phyloP scores from a whole-genome alignment of 2,113 vertebrate species.

The Lutjanus erythropterus region DNA sequence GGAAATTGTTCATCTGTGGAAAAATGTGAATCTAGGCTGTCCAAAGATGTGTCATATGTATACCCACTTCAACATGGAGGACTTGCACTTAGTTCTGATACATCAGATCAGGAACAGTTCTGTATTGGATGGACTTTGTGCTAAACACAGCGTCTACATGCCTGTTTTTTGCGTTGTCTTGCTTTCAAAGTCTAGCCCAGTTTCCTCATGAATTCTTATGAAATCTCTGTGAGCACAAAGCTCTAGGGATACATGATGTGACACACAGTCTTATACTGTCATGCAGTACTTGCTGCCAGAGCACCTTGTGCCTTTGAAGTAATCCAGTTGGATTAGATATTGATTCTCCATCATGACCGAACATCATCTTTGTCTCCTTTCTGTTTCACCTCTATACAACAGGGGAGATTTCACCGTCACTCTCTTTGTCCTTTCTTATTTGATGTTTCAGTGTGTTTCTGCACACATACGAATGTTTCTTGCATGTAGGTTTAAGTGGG shows the following conservation, averaged over 20 bases:
- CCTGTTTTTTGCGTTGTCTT: neutral
- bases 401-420: constrained; percentile 24
- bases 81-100: too few relatives aligned
- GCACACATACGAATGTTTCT: neutral
- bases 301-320: constrained; percentile 61
- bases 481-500: constrained; percentile 28
- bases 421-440: constrained; percentile 6
- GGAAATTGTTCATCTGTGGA: too few relatives aligned
- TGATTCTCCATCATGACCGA: constrained; percentile 69
- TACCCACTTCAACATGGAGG: too few relatives aligned
- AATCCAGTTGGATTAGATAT: constrained; percentile 74
- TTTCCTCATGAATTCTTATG: constrained; percentile 5
- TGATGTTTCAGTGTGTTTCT: constrained; percentile 18
- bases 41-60: too few relatives aligned
- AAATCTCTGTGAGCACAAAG: constrained; percentile 29
- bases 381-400: constrained; percentile 60
- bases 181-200: neutral
- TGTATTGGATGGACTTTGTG: neutral
- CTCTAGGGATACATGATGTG: constrained; percentile 4
- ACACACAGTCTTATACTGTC: constrained; percentile 30
- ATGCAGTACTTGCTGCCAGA: constrained; percentile 34
- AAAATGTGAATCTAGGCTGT: too few relatives aligned
- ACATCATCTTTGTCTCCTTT: constrained; percentile 61
- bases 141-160: neutral
- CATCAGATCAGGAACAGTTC: too few relatives aligned